Conservation (phyloP, 2,888 invertebrate species). For the Acanthosoma haemorrhoidale region DNA sequence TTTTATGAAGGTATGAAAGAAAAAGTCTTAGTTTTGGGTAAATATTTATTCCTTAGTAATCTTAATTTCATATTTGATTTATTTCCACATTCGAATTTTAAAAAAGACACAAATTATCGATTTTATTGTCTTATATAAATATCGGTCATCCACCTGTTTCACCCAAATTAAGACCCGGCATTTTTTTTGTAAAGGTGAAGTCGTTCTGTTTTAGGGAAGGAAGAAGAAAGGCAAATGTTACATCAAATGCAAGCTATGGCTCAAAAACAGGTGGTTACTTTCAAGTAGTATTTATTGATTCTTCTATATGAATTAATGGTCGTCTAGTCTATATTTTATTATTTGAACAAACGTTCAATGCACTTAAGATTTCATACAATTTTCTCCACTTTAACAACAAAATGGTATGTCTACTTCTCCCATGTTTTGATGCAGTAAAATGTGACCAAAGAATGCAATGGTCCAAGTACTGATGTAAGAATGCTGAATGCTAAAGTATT, state of each 20-base stretch:
- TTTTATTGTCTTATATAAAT: not conserved
- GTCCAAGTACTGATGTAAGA: conserved; percentile 21
- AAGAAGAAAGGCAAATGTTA: conserved; percentile 92
- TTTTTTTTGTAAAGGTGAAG: conserved; percentile 37
- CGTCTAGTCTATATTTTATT: conserved; percentile 28
- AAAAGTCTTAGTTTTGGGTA: conserved; percentile 25
- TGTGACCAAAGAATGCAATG: conserved; percentile 27
- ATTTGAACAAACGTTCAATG: conserved; percentile 32
- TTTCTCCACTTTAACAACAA: conserved; percentile 31
- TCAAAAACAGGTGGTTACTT: conserved; percentile 79
- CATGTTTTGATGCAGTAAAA: conserved; percentile 28
- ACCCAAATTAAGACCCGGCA: conserved; percentile 15
- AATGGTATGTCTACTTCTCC: conserved; percentile 29
- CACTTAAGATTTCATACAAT: conserved; percentile 32
- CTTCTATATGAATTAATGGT: conserved; percentile 30
- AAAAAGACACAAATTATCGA: not conserved
- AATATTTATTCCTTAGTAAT: not conserved
- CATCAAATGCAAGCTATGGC: conserved; percentile 96
- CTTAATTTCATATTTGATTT: not conserved
- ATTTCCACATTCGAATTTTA: not conserved
- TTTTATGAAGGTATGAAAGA: no score
- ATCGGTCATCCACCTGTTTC: conserved; percentile 16
- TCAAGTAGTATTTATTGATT: conserved; percentile 43
- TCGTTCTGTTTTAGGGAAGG: conserved; percentile 72
- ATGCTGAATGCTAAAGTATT: conserved; percentile 25